Evolutionary conservation across 1,140 invertebrate genomes (phyloP).

Genomic region (Atta texana): DNA sequence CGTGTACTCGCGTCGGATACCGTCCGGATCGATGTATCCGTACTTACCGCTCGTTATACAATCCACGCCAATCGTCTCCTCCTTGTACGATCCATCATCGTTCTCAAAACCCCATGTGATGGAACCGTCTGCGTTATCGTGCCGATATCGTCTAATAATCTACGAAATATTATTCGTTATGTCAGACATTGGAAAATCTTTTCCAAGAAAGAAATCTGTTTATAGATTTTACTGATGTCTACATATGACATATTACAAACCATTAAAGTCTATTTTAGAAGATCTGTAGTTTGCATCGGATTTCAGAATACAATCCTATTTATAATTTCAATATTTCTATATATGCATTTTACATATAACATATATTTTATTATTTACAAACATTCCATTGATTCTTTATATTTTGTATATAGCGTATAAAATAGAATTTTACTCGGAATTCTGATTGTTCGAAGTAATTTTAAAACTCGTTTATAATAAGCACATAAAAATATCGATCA

Average conservation of each 20-base stretch:
- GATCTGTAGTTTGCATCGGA: not conserved
- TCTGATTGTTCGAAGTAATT: not conserved
- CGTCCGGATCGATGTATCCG: slow-evolving; percentile 94
- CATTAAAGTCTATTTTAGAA: not conserved
- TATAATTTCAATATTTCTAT: not conserved
- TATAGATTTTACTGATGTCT: not conserved
- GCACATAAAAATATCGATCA: slow-evolving; percentile 3
- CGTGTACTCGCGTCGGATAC: slow-evolving; percentile 90
- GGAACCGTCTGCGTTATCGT: slow-evolving; percentile 93
- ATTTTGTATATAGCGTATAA: not conserved
- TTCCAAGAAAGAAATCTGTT: not conserved
- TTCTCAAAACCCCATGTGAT: slow-evolving; percentile 95
- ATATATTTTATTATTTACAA: not conserved
- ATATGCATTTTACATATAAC: not conserved
- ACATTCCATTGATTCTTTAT: too few species aligned
- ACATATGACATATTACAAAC: not conserved
- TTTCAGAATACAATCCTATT: not conserved
- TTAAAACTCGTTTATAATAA: slow-evolving; percentile 33
- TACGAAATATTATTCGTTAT: slow-evolving; percentile 60
- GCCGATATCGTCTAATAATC: slow-evolving; percentile 88
- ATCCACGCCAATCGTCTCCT: slow-evolving; percentile 93
- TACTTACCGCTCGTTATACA: slow-evolving; percentile 93
- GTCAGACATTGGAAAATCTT: not conserved
- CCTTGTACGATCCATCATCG: slow-evolving; percentile 91
- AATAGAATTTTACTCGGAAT: not conserved